Conservation (phyloP, 2,113 vertebrate genomes). For the Amia ocellicauda region DNA sequence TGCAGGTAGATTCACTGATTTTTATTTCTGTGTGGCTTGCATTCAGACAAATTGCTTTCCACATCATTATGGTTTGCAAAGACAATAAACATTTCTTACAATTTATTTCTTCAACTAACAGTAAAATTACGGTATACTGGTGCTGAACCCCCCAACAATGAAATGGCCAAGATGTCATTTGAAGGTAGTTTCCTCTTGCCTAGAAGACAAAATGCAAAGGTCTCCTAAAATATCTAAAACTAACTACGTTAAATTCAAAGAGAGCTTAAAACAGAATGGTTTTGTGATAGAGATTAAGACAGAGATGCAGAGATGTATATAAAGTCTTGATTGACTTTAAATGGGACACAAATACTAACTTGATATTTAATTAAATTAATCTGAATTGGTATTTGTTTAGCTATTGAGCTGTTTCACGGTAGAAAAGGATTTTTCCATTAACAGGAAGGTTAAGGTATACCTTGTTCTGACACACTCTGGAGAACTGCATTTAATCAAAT, state of each 20-base stretch:
- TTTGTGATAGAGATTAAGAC: background rate
- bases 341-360: background rate
- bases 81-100: constrained; percentile 12
- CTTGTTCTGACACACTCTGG: too few species aligned
- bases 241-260: background rate
- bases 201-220: background rate
- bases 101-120: background rate
- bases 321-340: background rate
- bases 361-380: background rate
- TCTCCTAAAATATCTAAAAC: background rate
- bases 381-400: background rate
- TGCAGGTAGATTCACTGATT: too few species aligned
- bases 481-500: too few species aligned
- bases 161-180: background rate
- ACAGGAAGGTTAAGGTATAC: too few species aligned
- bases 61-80: constrained; percentile 16
- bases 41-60: background rate
- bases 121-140: constrained; percentile 1
- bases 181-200: background rate
- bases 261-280: background rate
- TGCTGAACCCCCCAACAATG: background rate
- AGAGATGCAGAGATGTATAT: background rate
- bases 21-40: background rate
- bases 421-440: too few species aligned
- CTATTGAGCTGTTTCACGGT: too few species aligned